A percentile compares a stretch with the other conserved stretches of the same genome.
Conservation (phyloP, 2,888 invertebrate genomes). For the Hydriomena furcata region DNA sequence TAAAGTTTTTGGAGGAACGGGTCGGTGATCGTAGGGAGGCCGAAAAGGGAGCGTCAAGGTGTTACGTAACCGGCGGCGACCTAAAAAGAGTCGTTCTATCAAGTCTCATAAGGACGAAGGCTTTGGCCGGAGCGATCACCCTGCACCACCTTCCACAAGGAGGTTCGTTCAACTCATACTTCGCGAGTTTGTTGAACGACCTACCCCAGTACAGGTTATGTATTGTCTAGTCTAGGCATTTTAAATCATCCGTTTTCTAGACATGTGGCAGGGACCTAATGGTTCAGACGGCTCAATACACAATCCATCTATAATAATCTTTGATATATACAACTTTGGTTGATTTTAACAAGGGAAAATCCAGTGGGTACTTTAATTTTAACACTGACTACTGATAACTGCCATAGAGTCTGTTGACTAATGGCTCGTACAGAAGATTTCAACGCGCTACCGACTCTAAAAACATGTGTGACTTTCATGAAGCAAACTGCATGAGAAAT, state of each 20-base stretch:
- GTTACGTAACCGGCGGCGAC: constrained; percentile 60
- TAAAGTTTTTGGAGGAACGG: constrained; percentile 44
- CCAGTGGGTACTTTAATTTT: too few relatives aligned
- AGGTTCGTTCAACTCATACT: constrained; percentile 60
- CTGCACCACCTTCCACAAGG: constrained; percentile 60
- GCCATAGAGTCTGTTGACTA: constrained; percentile 12
- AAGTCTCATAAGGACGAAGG: constrained; percentile 64
- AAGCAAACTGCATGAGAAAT: constrained; percentile 17
- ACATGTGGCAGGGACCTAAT: background rate
- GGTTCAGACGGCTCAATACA: background rate
- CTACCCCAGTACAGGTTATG: constrained; percentile 42
- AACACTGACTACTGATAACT: background rate
- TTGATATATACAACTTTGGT: too few relatives aligned
- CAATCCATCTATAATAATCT: background rate
- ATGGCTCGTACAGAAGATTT: constrained; percentile 14
- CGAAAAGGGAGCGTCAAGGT: constrained; percentile 40
- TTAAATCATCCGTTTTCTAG: constrained; percentile 17
- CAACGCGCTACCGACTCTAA: constrained; percentile 19
- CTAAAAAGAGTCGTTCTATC: constrained; percentile 58
- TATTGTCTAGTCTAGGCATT: constrained; percentile 35
- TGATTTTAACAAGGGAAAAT: too few relatives aligned
- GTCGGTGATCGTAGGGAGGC: constrained; percentile 33
- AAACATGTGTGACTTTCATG: constrained; percentile 24
- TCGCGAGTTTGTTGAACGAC: constrained; percentile 37
- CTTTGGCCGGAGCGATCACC: constrained; percentile 65